Percentiles rank a stretch among this genome's conserved stretches.
phyloP scores from a whole-genome alignment of 1,140 invertebrate species.

The Micrasema minimum region DNA sequence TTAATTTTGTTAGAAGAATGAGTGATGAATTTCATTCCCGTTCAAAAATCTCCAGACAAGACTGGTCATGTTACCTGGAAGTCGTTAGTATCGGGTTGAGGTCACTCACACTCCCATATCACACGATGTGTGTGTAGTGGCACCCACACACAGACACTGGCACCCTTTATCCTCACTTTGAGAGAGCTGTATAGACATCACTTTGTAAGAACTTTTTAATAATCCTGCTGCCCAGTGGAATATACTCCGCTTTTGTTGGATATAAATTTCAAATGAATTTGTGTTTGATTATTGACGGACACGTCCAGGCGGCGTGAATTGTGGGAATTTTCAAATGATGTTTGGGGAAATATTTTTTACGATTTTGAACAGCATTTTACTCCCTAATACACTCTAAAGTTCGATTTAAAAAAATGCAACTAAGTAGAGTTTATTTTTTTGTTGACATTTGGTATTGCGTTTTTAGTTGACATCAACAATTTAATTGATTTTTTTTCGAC shows the following conservation, averaged over 20 bases:
- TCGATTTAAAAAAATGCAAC: too few species aligned
- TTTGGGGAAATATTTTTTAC: too few species aligned
- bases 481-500: too few species aligned
- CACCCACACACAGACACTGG: too few species aligned
- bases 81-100: slow-evolving; percentile 2
- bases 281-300: slow-evolving; percentile 43
- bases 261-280: slow-evolving; percentile 39
- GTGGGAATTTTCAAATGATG: slow-evolving; percentile 1
- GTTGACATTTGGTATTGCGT: too few species aligned
- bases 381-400: too few species aligned
- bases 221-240: slow-evolving; percentile 41
- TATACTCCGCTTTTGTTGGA: slow-evolving; percentile 38
- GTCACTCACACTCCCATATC: slow-evolving; percentile 1
- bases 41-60: slow-evolving; percentile 13
- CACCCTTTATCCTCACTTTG: not conserved
- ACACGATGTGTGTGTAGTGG: too few species aligned
- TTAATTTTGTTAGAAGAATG: slow-evolving; percentile 19
- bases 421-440: too few species aligned
- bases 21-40: slow-evolving; percentile 9
- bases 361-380: too few species aligned
- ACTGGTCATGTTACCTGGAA: slow-evolving; percentile 7
- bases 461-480: too few species aligned
- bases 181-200: slow-evolving; percentile 1
- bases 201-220: slow-evolving; percentile 29
- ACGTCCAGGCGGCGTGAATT: slow-evolving; percentile 19